Evolutionary conservation across 2,888 invertebrate genomes (phyloP).

Genomic region (Gymnoscelis rufifasciata): DNA sequence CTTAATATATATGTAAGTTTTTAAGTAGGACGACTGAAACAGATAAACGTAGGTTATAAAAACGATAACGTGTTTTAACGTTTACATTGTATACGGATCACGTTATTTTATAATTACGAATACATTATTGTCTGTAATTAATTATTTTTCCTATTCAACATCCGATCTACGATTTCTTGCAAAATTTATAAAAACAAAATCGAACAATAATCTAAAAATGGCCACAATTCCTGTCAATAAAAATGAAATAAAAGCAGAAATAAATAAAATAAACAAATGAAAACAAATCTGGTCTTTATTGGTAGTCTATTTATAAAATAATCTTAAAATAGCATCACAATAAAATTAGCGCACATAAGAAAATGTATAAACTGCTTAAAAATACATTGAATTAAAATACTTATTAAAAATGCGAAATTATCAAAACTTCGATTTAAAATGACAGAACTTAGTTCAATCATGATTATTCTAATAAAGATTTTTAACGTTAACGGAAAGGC

Average conservation of each 20-base stretch:
- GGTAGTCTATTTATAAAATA: slow-evolving; percentile 67
- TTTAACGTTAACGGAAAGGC: neutral
- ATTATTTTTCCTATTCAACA: slow-evolving; percentile 12
- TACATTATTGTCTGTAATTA: slow-evolving; percentile 45
- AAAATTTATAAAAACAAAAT: slow-evolving; percentile 6
- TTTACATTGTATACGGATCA: slow-evolving; percentile 28
- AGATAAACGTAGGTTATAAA: slow-evolving; percentile 28
- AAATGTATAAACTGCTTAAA: slow-evolving; percentile 48
- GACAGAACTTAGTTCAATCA: slow-evolving; percentile 13
- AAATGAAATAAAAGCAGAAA: slow-evolving; percentile 28
- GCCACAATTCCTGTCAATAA: slow-evolving; percentile 3
- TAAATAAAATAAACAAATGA: slow-evolving; percentile 54
- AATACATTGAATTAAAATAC: slow-evolving; percentile 17
- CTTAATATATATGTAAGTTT: neutral
- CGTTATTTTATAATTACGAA: slow-evolving; percentile 36
- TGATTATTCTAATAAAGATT: slow-evolving; percentile 16
- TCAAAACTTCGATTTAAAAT: slow-evolving; percentile 23
- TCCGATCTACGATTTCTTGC: slow-evolving; percentile 18
- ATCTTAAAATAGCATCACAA: slow-evolving; percentile 75
- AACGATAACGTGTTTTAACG: neutral
- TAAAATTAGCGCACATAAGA: slow-evolving; percentile 54
- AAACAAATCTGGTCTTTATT: slow-evolving; percentile 72
- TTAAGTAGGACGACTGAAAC: slow-evolving; percentile 31
- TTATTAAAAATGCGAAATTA: slow-evolving; percentile 21
- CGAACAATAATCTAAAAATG: neutral